phyloP scores from a whole-genome alignment of 2,113 vertebrate species.

The Tinamus guttatus region DNA sequence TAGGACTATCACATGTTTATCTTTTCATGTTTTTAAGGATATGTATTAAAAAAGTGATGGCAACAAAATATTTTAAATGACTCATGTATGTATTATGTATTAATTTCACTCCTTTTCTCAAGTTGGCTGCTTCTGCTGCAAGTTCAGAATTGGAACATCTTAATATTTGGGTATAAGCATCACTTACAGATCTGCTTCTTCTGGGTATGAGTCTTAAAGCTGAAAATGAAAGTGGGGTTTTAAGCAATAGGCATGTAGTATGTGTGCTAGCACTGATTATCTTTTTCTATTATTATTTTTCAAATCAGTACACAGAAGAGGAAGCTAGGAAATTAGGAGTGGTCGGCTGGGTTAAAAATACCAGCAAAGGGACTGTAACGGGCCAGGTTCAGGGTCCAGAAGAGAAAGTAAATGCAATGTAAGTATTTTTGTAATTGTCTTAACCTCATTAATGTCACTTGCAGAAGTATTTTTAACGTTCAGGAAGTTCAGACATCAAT shows the following conservation, averaged over 20 bases:
- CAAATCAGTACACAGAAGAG: slow-evolving; percentile 88
- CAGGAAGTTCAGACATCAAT: not conserved
- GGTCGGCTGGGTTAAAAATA: slow-evolving; percentile 95
- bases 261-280: slow-evolving; percentile 20
- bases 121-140: not conserved
- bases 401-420: slow-evolving; percentile 88
- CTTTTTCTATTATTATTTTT: slow-evolving; percentile 21
- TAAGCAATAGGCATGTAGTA: not conserved
- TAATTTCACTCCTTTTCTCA: not conserved
- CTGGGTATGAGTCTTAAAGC: not conserved
- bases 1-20: not conserved
- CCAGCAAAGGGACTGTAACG: slow-evolving; percentile 85
- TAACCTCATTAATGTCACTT: not conserved
- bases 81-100: not conserved
- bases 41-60: not conserved
- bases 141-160: not conserved
- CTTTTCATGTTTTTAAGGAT: not conserved
- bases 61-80: not conserved
- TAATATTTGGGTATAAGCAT: not conserved
- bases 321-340: slow-evolving; percentile 88
- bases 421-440: slow-evolving; percentile 71
- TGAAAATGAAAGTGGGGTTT: not conserved
- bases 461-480: not conserved
- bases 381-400: slow-evolving; percentile 90
- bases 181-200: not conserved